phyloP scores from a whole-genome alignment of 2,888 invertebrate genomes.

The Teinopalpus imperialis region DNA sequence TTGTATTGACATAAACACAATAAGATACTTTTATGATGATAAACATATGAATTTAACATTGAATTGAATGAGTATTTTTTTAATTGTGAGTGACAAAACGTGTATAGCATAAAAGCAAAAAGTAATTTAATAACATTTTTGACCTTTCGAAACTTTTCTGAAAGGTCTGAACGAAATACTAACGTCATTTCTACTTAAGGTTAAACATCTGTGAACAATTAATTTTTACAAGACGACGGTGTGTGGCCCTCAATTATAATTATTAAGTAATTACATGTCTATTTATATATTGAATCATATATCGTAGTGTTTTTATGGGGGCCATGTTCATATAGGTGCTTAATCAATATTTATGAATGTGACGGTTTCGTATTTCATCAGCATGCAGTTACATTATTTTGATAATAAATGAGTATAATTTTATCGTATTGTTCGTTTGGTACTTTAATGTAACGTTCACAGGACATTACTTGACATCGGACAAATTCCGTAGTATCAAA shows the following conservation, averaged over 20 bases:
- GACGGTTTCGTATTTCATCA: constrained; percentile 12
- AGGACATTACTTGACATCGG: not conserved
- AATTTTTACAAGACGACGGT: constrained; percentile 7
- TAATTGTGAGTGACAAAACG: no score
- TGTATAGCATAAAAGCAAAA: no score
- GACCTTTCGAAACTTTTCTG: not conserved
- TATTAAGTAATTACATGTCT: constrained; percentile 21
- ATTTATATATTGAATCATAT: constrained; percentile 25
- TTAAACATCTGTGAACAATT: constrained; percentile 21
- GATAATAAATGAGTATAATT: constrained; percentile 16
- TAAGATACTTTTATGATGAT: no score
- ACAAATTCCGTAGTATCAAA: not conserved
- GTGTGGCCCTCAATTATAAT: constrained; percentile 7
- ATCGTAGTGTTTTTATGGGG: constrained; percentile 6
- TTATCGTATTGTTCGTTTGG: constrained; percentile 2
- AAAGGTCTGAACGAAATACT: not conserved
- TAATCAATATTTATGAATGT: constrained; percentile 17
- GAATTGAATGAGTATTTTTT: no score
- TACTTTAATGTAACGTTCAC: not conserved
- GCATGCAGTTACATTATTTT: constrained; percentile 3
- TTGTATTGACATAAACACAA: no score
- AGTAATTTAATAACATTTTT: no score
- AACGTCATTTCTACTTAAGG: not conserved
- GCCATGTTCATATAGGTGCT: constrained; percentile 13
- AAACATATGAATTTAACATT: no score